Evolutionary conservation across 2,888 invertebrate genomes (phyloP).

Genomic region (Himalopsyche tibetana): DNA sequence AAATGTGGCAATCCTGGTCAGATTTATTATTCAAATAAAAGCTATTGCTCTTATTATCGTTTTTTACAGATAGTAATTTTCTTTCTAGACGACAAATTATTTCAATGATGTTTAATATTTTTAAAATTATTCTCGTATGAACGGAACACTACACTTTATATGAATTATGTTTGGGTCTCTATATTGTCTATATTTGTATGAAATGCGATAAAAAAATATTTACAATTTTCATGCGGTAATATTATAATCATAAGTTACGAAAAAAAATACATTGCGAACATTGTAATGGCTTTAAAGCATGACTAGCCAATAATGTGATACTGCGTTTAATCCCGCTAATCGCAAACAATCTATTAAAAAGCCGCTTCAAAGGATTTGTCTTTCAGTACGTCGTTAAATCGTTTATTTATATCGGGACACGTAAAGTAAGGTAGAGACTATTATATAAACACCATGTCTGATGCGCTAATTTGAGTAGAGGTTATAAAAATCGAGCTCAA

Average conservation of each 20-base stretch:
- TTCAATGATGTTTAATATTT: too few species aligned
- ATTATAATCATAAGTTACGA: not conserved
- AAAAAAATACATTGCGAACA: not conserved
- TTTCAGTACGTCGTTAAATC: not conserved
- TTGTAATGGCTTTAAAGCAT: not conserved
- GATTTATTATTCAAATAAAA: too few species aligned
- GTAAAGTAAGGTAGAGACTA: not conserved
- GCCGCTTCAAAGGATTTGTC: slow-evolving; percentile 25
- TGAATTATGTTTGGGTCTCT: too few species aligned
- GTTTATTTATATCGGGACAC: slow-evolving; percentile 8
- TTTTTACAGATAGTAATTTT: too few species aligned
- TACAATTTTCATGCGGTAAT: too few species aligned
- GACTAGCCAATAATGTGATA: not conserved
- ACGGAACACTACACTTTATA: too few species aligned
- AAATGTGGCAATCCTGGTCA: too few species aligned
- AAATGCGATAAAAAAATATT: too few species aligned
- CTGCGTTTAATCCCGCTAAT: slow-evolving; percentile 1
- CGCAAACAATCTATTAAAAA: slow-evolving; percentile 12
- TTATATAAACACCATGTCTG: not conserved
- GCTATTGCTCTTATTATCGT: too few species aligned
- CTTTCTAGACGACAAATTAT: too few species aligned
- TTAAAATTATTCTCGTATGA: too few species aligned
- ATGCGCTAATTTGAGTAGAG: not conserved
- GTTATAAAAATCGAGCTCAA: not conserved
- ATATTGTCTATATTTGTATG: too few species aligned